Evolutionary conservation across 2,888 invertebrate genomes (phyloP).

Genomic region (Adelognathus sp.): DNA sequence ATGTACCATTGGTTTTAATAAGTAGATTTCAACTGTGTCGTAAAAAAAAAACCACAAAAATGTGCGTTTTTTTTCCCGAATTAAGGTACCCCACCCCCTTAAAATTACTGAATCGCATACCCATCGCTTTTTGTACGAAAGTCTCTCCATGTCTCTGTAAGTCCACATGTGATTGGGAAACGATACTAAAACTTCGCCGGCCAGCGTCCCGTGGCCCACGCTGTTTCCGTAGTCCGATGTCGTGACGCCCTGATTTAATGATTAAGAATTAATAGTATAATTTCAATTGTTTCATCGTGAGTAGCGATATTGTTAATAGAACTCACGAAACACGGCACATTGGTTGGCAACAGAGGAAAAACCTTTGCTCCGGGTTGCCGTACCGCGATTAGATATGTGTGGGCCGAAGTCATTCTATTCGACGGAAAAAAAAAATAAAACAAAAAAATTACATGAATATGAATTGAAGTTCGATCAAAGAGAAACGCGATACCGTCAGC

Average conservation of each 20-base stretch:
- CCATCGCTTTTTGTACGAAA: constrained; percentile 69
- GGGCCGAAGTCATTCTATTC: constrained; percentile 74
- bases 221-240: constrained; percentile 83
- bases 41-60: not conserved
- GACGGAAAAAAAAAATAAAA: constrained; percentile 39
- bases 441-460: not conserved
- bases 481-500: no score
- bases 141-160: constrained; percentile 73
- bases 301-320: not conserved
- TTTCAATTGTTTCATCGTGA: constrained; percentile 12
- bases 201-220: constrained; percentile 81
- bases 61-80: not conserved
- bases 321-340: constrained; percentile 79
- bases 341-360: constrained; percentile 78
- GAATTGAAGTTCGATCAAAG: not conserved
- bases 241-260: constrained; percentile 73
- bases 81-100: not conserved
- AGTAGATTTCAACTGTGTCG: no score
- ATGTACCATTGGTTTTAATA: no score
- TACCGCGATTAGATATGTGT: constrained; percentile 75
- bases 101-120: constrained; percentile 66
- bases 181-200: constrained; percentile 82
- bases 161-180: constrained; percentile 81
- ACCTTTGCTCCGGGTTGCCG: constrained; percentile 77
- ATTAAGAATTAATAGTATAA: constrained; percentile 7